phyloP scores from a whole-genome alignment of 2,113 vertebrate genomes.

The Hippocampus barbouri region DNA sequence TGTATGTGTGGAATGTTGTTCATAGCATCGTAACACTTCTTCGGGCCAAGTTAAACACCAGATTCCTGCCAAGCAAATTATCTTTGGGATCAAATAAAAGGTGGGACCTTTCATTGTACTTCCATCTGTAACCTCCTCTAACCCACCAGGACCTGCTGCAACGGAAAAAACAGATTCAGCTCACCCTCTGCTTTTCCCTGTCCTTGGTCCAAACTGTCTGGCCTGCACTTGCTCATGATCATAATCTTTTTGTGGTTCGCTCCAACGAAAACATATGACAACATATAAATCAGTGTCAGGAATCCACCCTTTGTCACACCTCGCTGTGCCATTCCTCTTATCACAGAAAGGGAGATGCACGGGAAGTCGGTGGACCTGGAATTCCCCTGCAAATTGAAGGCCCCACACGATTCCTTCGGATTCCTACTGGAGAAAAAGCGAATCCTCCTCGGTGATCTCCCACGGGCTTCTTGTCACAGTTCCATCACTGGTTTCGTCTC shows the following conservation, averaged over 20 bases:
- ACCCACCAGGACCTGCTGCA: slow-evolving; percentile 42
- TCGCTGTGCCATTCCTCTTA: slow-evolving; percentile 38
- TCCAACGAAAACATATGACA: slow-evolving; percentile 71
- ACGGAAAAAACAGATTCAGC: slow-evolving; percentile 60
- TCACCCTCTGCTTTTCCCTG: slow-evolving; percentile 32
- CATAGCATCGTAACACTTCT: slow-evolving; percentile 29
- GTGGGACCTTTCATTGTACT: slow-evolving; percentile 40
- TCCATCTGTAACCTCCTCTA: slow-evolving; percentile 35
- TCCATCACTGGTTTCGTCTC: slow-evolving; percentile 17
- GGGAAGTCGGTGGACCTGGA: slow-evolving; percentile 50
- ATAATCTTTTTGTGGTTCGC: slow-evolving; percentile 37
- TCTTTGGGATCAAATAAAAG: slow-evolving; percentile 63
- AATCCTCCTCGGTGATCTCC: slow-evolving; percentile 38
- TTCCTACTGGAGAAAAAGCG: slow-evolving; percentile 39
- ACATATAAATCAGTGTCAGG: slow-evolving; percentile 59
- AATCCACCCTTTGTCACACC: slow-evolving; percentile 57
- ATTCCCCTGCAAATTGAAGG: slow-evolving; percentile 36
- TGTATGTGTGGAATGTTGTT: slow-evolving; percentile 40
- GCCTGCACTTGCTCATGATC: slow-evolving; percentile 14
- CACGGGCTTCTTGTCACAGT: slow-evolving; percentile 54
- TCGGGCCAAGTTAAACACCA: slow-evolving; percentile 61
- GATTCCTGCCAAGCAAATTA: slow-evolving; percentile 62
- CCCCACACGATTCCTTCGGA: slow-evolving; percentile 27
- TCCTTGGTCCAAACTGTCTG: slow-evolving; percentile 12
- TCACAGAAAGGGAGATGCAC: slow-evolving; percentile 45